Evolutionary conservation across 2,888 invertebrate species (phyloP), one percentile per base, ranked within the genome.

Genomic region (Aquatica leii): DNA sequence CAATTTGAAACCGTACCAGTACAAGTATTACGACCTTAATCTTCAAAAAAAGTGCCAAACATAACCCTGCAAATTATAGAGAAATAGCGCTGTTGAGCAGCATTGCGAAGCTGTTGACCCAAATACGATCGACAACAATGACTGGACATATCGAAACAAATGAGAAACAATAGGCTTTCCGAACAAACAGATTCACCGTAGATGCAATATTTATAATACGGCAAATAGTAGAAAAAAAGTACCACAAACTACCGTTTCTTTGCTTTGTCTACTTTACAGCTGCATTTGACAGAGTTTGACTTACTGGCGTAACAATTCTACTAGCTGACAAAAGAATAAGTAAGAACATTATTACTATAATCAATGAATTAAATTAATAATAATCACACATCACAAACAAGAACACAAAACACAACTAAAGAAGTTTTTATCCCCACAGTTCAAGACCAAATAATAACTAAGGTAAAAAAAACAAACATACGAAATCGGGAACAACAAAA

Each of bases 131-230:
- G 18, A 52, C 24, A 35, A 17, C 3, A 52, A 24, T 37, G 34
- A 52, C 50, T 4, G 5, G 34, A 50, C 35, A 18, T 14, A 20
- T 52, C n/a, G n/a, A n/a, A n/a, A n/a, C n/a, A n/a, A n/a, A n/a
- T n/a, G n/a, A 52, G 37, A 35, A 52, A 52, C 52, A 52, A 53
- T 4, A 53, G 40, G 53, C 21, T 41, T 40, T 53, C 35, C n/a
- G 53, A 41, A 40, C 8, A n/a, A 53, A 53, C 21, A 21, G 40
- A 52, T 52, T n/a, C 37, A 52, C 37, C 15, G 40, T 52, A 52
- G 52, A 52, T 18, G 40, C 37, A 18, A 52, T 52, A 35, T 37
- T 52, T 52, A 37, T 52, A 52, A 52, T 52, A 17, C 31, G 15
- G 11, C 35, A 37, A 4, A 18, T 37, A 15, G 35, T 52, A 20